Conservation (phyloP, 2,797 vertebrate species). For the Cossypha caffra region DNA sequence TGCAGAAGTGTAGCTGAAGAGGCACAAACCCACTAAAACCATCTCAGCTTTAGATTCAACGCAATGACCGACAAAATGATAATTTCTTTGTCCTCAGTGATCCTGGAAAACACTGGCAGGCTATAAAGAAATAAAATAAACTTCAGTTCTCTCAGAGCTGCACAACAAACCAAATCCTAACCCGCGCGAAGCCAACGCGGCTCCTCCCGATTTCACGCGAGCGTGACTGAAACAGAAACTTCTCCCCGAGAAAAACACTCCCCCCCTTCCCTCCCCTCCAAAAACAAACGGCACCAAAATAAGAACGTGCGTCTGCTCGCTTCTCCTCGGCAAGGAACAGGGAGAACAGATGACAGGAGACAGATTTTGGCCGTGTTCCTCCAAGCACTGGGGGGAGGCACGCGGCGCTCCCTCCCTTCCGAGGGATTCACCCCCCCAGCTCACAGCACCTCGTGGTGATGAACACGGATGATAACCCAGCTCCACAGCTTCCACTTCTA, state of each 20-base stretch:
- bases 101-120: background rate
- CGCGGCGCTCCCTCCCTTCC: background rate
- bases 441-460: background rate
- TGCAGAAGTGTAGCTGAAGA: background rate
- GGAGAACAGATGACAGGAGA: conserved; percentile 3
- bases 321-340: background rate
- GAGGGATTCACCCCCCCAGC: background rate
- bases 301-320: conserved; percentile 21
- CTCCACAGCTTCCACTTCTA: background rate
- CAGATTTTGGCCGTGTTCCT: conserved; percentile 18
- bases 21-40: background rate
- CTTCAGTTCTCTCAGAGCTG: background rate
- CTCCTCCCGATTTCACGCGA: background rate
- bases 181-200: accelerated
- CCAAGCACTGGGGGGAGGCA: background rate
- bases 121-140: background rate
- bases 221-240: background rate
- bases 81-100: background rate
- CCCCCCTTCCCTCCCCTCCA: background rate
- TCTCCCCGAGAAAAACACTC: background rate
- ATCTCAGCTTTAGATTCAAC: background rate
- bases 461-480: background rate
- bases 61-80: accelerated
- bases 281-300: conserved; percentile 34
- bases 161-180: background rate